phyloP scores from a whole-genome alignment of 2,113 vertebrate species.

The Epinephelus fuscoguttatus region DNA sequence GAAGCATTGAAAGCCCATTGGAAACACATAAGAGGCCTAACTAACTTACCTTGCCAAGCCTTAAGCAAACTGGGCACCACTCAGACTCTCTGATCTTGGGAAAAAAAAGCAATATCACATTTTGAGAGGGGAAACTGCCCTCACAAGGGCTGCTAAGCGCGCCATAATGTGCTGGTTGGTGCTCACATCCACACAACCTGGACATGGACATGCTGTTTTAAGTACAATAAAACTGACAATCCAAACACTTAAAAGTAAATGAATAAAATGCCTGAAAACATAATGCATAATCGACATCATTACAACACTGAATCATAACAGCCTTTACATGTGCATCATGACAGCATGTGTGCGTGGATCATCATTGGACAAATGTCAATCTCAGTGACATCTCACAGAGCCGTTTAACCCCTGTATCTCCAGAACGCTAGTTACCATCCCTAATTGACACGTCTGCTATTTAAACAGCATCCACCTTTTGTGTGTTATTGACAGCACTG shows the following conservation, averaged over 20 bases:
- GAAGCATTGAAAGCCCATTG: neutral
- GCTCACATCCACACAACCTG: neutral
- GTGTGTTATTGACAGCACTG: slow-evolving; percentile 49
- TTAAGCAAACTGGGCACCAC: slow-evolving; percentile 5
- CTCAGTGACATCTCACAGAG: neutral
- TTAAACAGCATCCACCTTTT: slow-evolving; percentile 49
- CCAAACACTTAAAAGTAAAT: no score
- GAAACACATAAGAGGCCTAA: neutral
- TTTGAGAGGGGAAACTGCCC: neutral
- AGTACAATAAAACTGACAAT: neutral
- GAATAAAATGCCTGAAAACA: no score
- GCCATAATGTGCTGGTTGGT: neutral
- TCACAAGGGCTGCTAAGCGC: neutral
- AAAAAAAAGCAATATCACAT: neutral
- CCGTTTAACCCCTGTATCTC: slow-evolving; percentile 12
- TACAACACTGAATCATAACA: neutral
- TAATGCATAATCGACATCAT: neutral
- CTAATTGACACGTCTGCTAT: slow-evolving; percentile 33
- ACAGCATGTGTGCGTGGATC: neutral
- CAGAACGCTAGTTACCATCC: slow-evolving; percentile 23
- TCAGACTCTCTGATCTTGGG: neutral
- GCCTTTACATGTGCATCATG: neutral
- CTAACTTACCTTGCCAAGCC: slow-evolving; percentile 11
- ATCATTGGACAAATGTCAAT: neutral
- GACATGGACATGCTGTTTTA: neutral